Conservation (phyloP, 2,888 invertebrate species). For the Heteromyza rotundicornis region DNA sequence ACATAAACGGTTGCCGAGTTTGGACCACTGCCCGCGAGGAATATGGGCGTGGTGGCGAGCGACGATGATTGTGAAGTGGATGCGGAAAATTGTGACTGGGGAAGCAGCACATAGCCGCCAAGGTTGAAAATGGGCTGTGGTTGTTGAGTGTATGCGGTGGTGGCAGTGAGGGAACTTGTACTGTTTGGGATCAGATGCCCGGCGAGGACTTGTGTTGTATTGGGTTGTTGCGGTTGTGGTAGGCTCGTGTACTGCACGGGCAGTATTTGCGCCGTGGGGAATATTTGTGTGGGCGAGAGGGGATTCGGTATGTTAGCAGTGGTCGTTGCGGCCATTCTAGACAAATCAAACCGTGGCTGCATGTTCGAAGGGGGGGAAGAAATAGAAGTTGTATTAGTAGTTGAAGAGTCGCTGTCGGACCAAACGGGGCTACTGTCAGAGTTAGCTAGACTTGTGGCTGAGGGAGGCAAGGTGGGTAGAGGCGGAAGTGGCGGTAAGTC, state of each 20-base stretch:
- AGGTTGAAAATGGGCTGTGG: slow-evolving; percentile 43
- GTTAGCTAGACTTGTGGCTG: slow-evolving; percentile 24
- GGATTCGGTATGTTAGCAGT: slow-evolving; percentile 37
- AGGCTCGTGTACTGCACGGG: slow-evolving; percentile 61
- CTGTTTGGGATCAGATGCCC: slow-evolving; percentile 18
- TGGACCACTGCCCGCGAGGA: slow-evolving; percentile 24
- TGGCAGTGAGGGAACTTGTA: slow-evolving; percentile 8
- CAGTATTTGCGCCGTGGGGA: slow-evolving; percentile 61
- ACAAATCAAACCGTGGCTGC: slow-evolving; percentile 28
- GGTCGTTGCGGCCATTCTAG: slow-evolving; percentile 28
- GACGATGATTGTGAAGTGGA: slow-evolving; percentile 30
- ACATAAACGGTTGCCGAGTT: slow-evolving; percentile 18
- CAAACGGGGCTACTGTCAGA: slow-evolving; percentile 34
- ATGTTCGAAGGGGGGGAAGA: slow-evolving; percentile 25
- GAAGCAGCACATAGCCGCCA: slow-evolving; percentile 46
- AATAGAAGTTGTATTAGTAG: slow-evolving; percentile 34
- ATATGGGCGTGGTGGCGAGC: slow-evolving; percentile 33
- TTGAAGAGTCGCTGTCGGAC: slow-evolving; percentile 34
- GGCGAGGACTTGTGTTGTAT: slow-evolving; percentile 39
- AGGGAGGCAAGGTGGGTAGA: slow-evolving; percentile 15
- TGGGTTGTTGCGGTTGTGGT: slow-evolving; percentile 60
- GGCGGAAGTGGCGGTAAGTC: slow-evolving; percentile 49
- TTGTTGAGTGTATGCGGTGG: slow-evolving; percentile 25
- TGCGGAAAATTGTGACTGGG: slow-evolving; percentile 32
- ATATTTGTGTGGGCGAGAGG: slow-evolving; percentile 57